Evolutionary conservation across 1,140 invertebrate species (phyloP).

Genomic region (Berghia stephanieae): DNA sequence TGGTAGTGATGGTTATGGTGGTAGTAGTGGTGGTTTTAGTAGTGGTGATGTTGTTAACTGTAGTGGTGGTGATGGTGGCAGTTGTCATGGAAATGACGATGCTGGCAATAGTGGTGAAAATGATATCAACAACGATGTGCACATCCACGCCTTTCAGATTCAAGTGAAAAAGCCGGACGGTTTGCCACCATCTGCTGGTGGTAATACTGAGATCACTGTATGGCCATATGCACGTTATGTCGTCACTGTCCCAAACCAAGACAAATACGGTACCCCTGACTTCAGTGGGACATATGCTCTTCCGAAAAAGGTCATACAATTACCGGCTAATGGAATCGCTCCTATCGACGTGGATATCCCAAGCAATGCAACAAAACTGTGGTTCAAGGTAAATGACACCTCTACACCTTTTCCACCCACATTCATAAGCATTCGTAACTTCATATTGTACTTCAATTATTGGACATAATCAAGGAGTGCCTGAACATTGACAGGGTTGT

Average conservation of each 20-base stretch:
- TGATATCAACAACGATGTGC: neutral
- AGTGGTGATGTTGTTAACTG: too few relatives aligned
- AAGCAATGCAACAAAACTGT: slow-evolving; percentile 31
- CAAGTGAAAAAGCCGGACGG: slow-evolving; percentile 43
- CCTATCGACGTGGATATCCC: slow-evolving; percentile 38
- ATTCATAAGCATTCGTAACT: too few relatives aligned
- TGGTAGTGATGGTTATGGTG: too few relatives aligned
- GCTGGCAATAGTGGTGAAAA: neutral
- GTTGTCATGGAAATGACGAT: neutral
- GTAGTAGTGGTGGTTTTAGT: too few relatives aligned
- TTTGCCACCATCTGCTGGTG: slow-evolving; percentile 34
- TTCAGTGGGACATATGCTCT: slow-evolving; percentile 23
- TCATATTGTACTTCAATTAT: too few relatives aligned
- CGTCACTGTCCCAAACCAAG: neutral
- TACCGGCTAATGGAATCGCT: slow-evolving; percentile 41
- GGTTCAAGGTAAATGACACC: slow-evolving; percentile 36
- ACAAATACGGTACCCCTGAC: neutral
- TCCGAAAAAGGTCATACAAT: slow-evolving; percentile 24
- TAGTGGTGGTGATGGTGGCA: too few relatives aligned
- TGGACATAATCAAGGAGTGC: too few relatives aligned
- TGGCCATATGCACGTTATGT: neutral
- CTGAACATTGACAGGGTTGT: too few relatives aligned
- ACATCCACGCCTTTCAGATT: slow-evolving; percentile 31
- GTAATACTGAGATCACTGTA: slow-evolving; percentile 32
- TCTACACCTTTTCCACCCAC: neutral